Conservation (phyloP, 2,888 invertebrate genomes). For the Lasioglossum lativentre region DNA sequence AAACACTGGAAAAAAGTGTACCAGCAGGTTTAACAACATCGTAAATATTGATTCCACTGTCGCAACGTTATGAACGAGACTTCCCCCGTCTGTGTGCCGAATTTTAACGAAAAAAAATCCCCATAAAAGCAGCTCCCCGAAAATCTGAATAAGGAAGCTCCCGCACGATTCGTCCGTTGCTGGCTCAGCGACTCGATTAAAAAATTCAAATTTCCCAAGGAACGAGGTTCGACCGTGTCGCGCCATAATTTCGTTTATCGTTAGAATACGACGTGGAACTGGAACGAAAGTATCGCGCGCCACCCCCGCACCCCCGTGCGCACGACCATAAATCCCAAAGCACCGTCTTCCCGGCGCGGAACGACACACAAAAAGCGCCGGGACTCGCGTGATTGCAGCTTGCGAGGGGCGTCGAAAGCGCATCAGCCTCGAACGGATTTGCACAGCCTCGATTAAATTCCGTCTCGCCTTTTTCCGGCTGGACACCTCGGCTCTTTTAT, state of each 20-base stretch:
- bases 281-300: not conserved
- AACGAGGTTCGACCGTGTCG: not conserved
- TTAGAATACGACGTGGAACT: not conserved
- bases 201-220: not conserved
- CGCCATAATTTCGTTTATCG: not conserved
- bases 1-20: not conserved
- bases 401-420: not conserved
- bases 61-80: not conserved
- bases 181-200: not conserved
- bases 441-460: not conserved
- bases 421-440: conserved; percentile 4
- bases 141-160: not conserved
- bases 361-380: not conserved
- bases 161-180: not conserved
- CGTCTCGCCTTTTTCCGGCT: not conserved
- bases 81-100: not conserved
- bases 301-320: not conserved
- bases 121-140: not conserved
- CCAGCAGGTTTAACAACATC: not conserved
- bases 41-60: not conserved
- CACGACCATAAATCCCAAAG: not conserved
- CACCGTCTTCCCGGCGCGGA: not conserved
- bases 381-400: not conserved
- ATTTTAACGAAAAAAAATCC: not conserved
- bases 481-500: not conserved